Base-by-base conservation (phyloP, 1,140 invertebrate species). In the Pseudomyrmex flavicornis region DNA sequence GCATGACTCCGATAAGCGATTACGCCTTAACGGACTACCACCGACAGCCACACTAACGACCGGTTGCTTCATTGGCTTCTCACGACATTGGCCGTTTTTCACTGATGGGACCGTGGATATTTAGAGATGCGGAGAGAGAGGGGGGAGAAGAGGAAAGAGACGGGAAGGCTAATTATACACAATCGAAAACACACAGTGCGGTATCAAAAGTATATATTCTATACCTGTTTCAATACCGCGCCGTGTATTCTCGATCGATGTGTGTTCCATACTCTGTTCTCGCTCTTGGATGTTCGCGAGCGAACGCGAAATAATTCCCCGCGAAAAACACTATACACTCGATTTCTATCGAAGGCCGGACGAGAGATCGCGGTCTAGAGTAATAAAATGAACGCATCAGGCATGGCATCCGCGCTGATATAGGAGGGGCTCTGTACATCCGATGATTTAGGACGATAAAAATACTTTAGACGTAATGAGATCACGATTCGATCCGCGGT, bases 1-100 rank as follows among this genome's bases (percentile, higher is more conserved):
- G 90, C 92, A 92, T 92, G 92, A 92, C 92, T 92, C 77, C 88
- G 85, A 91, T 91, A 89, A 91, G 90, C 92, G 91, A 93, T 93
- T 93, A 93, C 89, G 77, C 86, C 59, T 90, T 88, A 91, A 89
- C 90, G 79, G 89, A 91, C 89, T 88, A 89, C 72, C 89, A 85
- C 77, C 35, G 85, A 70, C 89, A 88, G 68, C 85, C 73, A 76
- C 73, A 76, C 73, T 93, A 93, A 93, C 91, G 83, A 93, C 91
- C 91, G 91, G 92, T 93, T 93, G 90, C 90, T 90, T 89, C 88
- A 85, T 90, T 89, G 82, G 54, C 83, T 91, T 92, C 91, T 92
- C 88, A 91, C 91, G 90, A 91, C 88, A 91, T 84, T 88, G 87
- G 77, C 84, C 63, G 82, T 50, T 70, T 59, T n/a, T 72, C 68